These are phyloP conservation scores for Pogonomyrmex californicus DNA, from an alignment of 1,140 invertebrate genomes.

Conservation along the genomic window DNA sequence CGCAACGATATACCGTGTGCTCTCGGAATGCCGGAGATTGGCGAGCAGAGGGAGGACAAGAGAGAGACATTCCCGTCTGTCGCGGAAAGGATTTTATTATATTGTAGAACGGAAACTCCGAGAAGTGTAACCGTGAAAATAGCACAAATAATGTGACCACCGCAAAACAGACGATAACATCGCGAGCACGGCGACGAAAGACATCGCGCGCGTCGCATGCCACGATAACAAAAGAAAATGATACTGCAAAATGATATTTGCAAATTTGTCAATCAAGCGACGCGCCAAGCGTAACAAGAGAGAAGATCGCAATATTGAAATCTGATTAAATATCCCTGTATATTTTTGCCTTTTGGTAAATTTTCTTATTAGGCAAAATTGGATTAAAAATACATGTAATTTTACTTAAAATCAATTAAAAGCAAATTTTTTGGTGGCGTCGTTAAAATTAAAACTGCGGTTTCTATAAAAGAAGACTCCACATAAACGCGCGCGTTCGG, in stretches of 20 bases:
- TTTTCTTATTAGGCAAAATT: not conserved
- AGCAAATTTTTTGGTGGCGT: not conserved
- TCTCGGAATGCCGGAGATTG: slow-evolving; percentile 22
- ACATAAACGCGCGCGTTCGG: not conserved
- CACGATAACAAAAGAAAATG: slow-evolving; percentile 5
- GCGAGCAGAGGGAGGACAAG: slow-evolving; percentile 4
- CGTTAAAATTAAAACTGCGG: slow-evolving; percentile 3
- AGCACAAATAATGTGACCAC: slow-evolving; percentile 69
- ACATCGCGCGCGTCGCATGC: not conserved
- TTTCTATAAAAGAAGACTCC: not conserved
- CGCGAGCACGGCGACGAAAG: slow-evolving; percentile 63
- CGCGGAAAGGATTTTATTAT: slow-evolving; percentile 74
- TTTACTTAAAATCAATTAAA: not conserved
- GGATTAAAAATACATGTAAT: not conserved
- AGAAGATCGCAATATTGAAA: not conserved
- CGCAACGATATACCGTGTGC: slow-evolving; percentile 54
- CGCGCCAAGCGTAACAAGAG: slow-evolving; percentile 17
- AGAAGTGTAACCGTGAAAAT: slow-evolving; percentile 71
- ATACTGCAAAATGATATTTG: slow-evolving; percentile 13
- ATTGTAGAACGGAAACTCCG: slow-evolving; percentile 58
- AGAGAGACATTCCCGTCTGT: slow-evolving; percentile 48
- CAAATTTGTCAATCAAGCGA: slow-evolving; percentile 27
- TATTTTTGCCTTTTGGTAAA: not conserved
- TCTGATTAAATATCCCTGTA: not conserved
- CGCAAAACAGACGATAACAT: slow-evolving; percentile 70